phyloP scores from a whole-genome alignment of 2,113 vertebrate species.

The Psammodynastes pulverulentus region DNA sequence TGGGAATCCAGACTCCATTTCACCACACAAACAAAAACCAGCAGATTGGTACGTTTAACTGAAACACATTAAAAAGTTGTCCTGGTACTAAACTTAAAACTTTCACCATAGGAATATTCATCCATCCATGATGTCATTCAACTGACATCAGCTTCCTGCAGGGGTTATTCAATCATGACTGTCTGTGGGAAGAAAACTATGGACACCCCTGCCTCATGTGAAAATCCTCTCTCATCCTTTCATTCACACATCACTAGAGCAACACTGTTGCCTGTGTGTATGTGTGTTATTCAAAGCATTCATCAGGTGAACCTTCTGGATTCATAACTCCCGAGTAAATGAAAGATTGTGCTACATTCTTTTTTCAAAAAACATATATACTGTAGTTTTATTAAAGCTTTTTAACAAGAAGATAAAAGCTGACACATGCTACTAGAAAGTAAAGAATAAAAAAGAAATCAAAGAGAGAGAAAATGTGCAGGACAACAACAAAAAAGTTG shows the following conservation, averaged over 20 bases:
- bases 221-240: neutral
- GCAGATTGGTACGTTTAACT: neutral
- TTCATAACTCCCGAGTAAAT: neutral
- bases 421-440: neutral
- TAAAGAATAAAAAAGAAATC: neutral
- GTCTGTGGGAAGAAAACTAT: neutral
- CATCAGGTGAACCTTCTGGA: neutral
- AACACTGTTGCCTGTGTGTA: neutral
- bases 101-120: neutral
- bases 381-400: neutral
- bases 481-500: neutral
- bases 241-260: neutral
- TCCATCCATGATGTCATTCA: neutral
- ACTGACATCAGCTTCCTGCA: neutral
- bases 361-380: neutral
- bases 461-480: neutral
- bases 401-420: neutral
- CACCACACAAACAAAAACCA: neutral
- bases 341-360: neutral
- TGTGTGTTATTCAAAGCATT: neutral
- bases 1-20: neutral
- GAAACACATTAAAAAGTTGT: neutral
- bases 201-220: neutral
- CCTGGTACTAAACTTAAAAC: neutral
- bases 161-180: neutral